Percentiles rank a stretch among this genome's conserved stretches.
These are phyloP conservation scores for Danionella cerebrum DNA, from an alignment of 2,113 vertebrate species.

Conservation along the genomic window DNA sequence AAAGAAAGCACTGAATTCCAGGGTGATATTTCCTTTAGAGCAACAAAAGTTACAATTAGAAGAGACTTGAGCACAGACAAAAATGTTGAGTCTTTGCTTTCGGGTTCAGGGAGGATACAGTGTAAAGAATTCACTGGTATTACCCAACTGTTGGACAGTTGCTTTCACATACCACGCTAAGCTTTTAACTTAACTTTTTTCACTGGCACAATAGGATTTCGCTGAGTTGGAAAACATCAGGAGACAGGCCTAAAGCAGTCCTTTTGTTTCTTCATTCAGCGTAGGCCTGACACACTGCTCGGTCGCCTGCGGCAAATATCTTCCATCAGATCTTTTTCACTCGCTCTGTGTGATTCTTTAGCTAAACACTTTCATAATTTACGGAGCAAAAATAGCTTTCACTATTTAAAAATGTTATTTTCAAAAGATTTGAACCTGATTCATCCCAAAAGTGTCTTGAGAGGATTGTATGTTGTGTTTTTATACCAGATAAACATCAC, in stretches of 20 bases:
- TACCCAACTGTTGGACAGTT: constrained; percentile 62
- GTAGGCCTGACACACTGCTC: constrained; percentile 42
- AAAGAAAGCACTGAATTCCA: not conserved
- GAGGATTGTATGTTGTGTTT: no score
- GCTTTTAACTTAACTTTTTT: constrained; percentile 65
- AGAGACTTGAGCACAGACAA: constrained; percentile 5
- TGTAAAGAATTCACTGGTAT: constrained; percentile 48
- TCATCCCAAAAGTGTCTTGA: no score
- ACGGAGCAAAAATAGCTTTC: no score
- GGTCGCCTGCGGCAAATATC: constrained; percentile 60
- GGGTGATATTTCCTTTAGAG: not conserved
- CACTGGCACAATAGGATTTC: constrained; percentile 63
- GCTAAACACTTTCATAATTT: no score
- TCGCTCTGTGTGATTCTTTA: not conserved
- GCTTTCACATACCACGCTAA: constrained; percentile 63
- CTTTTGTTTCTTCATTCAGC: constrained; percentile 68
- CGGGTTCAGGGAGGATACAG: constrained; percentile 13
- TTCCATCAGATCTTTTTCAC: constrained; percentile 37
- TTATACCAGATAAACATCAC: no score
- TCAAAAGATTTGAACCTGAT: no score
- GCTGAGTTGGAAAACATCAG: constrained; percentile 71
- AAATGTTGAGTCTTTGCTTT: constrained; percentile 5
- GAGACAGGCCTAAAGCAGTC: constrained; percentile 66
- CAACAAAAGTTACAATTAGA: not conserved
- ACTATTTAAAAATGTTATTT: no score